Evolutionary conservation across 2,113 vertebrate species (phyloP).

Genomic region (Neodontobutis hainanensis): DNA sequence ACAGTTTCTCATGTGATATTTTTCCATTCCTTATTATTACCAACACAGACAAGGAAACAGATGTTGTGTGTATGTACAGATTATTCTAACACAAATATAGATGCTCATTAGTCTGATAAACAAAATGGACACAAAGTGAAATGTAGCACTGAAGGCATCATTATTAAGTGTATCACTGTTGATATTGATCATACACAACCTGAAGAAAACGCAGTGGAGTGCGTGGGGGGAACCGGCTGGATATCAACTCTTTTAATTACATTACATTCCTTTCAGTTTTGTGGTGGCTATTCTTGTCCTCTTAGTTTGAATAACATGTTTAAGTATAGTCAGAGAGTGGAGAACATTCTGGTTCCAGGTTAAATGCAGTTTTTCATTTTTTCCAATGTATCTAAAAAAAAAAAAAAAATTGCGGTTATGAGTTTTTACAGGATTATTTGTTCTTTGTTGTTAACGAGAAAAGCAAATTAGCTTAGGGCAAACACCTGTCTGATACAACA

Average conservation of each 20-base stretch:
- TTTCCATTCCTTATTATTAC: too few relatives aligned
- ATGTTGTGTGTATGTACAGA: too few relatives aligned
- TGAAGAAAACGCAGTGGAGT: too few relatives aligned
- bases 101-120: too few relatives aligned
- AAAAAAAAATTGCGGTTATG: not conserved
- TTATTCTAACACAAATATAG: too few relatives aligned
- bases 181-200: too few relatives aligned
- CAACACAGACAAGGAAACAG: too few relatives aligned
- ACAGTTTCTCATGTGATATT: too few relatives aligned
- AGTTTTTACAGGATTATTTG: not conserved
- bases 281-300: not conserved
- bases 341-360: not conserved
- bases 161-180: too few relatives aligned
- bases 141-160: too few relatives aligned
- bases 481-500: conserved; percentile 7
- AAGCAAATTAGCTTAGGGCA: conserved; percentile 7
- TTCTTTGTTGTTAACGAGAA: not conserved
- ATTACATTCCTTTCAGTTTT: not conserved
- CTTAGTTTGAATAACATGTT: not conserved
- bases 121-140: too few relatives aligned
- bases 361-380: conserved; percentile 1
- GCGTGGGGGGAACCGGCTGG: too few relatives aligned
- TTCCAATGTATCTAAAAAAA: not conserved
- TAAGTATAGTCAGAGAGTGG: not conserved
- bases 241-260: not conserved